Conservation (phyloP, 1,140 invertebrate species). For the Nasonia vitripennis region DNA sequence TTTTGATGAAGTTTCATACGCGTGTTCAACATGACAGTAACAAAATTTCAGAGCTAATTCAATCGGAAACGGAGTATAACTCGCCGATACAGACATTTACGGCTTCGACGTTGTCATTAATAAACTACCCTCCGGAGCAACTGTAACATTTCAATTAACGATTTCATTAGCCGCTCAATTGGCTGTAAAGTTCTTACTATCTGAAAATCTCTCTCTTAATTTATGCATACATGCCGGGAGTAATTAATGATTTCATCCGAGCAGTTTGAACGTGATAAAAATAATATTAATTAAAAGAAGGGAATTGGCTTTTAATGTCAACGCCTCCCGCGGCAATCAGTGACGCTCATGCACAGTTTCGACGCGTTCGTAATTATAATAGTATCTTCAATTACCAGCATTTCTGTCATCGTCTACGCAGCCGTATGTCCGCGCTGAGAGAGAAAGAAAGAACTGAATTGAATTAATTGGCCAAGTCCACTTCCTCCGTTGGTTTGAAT, state of each 20-base stretch:
- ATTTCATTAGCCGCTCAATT: not conserved
- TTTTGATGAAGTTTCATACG: too few relatives aligned
- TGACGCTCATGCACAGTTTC: not conserved
- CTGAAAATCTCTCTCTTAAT: too few relatives aligned
- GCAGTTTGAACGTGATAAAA: too few relatives aligned
- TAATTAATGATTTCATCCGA: too few relatives aligned
- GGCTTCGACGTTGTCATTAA: not conserved
- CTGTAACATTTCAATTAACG: not conserved
- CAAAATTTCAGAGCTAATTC: too few relatives aligned
- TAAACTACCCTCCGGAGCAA: not conserved
- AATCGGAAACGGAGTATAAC: too few relatives aligned
- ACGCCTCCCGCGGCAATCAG: not conserved
- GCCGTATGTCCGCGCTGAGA: not conserved
- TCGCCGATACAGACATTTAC: not conserved
- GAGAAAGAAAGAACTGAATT: not conserved
- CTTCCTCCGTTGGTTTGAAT: conserved; percentile 10
- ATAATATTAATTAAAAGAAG: too few relatives aligned
- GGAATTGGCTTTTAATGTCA: too few relatives aligned
- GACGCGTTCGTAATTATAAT: not conserved
- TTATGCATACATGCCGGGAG: too few relatives aligned
- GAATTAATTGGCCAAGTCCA: conserved; percentile 19
- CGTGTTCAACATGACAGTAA: too few relatives aligned
- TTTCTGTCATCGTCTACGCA: not conserved
- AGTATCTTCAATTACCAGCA: not conserved
- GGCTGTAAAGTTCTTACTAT: not conserved